Base-by-base conservation (phyloP, 2,113 vertebrate genomes). In the Oceanodroma tethys region DNA sequence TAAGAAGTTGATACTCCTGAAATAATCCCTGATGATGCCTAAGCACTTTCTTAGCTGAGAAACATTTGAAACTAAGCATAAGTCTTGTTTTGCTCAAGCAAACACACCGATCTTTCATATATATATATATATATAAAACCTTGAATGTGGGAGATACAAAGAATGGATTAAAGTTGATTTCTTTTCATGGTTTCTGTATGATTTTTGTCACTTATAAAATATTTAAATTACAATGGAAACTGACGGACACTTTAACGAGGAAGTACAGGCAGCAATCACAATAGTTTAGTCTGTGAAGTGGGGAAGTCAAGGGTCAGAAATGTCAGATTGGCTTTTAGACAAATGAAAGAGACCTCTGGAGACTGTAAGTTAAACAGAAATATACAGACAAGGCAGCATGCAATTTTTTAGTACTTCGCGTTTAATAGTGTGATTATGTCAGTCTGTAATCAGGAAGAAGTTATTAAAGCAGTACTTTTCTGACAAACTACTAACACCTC, bases 261-360 rank as follows among this genome's bases (percentile, higher is more conserved):
- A 98, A 98, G 94, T 97, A 90, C 83, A 97, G 91, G 96, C 93
- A 96, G 81, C 73, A 90, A 93, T 94, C 90, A 96, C 96, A 98
- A 96, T 96, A 95, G 81, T 97, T 91, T 95, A 94, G 86, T 95
- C 90, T 96, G 90, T 96, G 95, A 97, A 97, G 95, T 97, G 96
- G 92, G 88, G 86, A 98, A 97, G 90, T 98, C 95, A 98, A 94
- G 95, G 97, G 95, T 98, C 96, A 98, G 97, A 98, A 97, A 97
- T 97, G 97, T 98, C 98, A 98, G 92, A 84, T 93, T 96, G 96
- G 91, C 96, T 97, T 97, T 96, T 94, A 96, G 83, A 96, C 45
- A 93, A 98, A 97, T 97, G 86, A 90, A 94, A 92, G 86, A 85
- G 90, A 89, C 72, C 84, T 97, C 91, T 50, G 47, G 93, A 95